A percentile compares a stretch with the other conserved stretches of the same genome.
phyloP scores from a whole-genome alignment of 2,888 invertebrate genomes.

The Tortrix viridana region DNA sequence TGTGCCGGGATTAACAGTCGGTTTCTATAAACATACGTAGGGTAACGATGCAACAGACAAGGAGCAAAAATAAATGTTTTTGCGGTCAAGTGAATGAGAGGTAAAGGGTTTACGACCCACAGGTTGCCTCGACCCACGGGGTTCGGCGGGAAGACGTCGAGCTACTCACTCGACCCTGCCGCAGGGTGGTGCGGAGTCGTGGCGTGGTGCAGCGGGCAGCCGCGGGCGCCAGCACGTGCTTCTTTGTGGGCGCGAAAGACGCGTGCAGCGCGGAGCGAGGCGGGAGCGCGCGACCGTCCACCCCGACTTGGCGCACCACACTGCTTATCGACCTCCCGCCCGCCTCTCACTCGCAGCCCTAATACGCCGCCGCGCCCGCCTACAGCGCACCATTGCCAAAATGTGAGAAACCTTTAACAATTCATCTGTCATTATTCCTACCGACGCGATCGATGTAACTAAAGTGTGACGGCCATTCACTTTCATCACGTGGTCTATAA shows the following conservation, averaged over 20 bases:
- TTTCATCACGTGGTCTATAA: conserved; percentile 13
- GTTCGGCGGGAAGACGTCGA: background rate
- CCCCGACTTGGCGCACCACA: conserved; percentile 58
- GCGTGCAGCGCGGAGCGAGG: conserved; percentile 44
- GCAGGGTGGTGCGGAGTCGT: conserved; percentile 21
- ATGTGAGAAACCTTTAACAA: conserved; percentile 69
- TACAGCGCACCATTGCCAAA: conserved; percentile 72
- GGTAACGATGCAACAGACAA: background rate
- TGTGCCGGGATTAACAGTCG: background rate
- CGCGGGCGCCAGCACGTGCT: conserved; percentile 37
- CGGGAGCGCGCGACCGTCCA: conserved; percentile 54
- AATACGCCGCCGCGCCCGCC: conserved; percentile 63
- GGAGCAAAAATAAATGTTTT: conserved; percentile 5
- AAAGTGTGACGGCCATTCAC: conserved; percentile 19
- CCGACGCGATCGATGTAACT: conserved; percentile 31
- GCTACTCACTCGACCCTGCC: conserved; percentile 27
- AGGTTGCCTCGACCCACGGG: conserved; percentile 22
- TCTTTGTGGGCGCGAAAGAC: conserved; percentile 36
- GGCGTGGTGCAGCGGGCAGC: conserved; percentile 43
- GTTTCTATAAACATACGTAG: conserved; percentile 10
- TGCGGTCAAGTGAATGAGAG: conserved; percentile 7
- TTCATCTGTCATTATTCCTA: conserved; percentile 71
- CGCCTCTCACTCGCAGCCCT: conserved; percentile 56
- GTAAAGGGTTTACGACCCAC: conserved; percentile 25
- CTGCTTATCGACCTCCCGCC: conserved; percentile 77